Percentiles rank a stretch among this genome's conserved stretches.
Evolutionary conservation across 2,797 vertebrate genomes (phyloP).

Genomic region (Balearica regulorum): DNA sequence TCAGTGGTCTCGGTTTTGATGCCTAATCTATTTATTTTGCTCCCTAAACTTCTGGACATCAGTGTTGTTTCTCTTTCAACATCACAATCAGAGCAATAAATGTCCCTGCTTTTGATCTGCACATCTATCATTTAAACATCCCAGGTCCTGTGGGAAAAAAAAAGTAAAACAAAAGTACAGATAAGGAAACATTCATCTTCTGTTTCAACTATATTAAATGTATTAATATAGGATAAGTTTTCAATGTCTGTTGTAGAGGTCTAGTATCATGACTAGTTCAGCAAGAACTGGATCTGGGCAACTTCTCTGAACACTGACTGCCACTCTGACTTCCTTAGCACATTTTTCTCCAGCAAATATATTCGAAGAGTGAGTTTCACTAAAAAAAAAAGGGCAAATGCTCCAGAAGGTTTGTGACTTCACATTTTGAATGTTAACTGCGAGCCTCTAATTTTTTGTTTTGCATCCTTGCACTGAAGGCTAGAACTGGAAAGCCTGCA

Average conservation of each 20-base stretch:
- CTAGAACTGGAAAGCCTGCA: slow-evolving; percentile 18
- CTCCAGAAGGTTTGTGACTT: not conserved
- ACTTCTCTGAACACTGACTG: not conserved
- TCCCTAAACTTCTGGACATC: not conserved
- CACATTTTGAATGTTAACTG: slow-evolving; percentile 11
- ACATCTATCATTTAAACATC: not conserved
- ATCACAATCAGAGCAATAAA: not conserved
- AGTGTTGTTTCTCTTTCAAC: not conserved
- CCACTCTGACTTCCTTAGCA: not conserved
- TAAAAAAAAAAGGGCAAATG: not conserved
- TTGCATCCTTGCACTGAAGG: not conserved
- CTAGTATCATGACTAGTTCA: not conserved
- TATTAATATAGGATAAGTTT: not conserved
- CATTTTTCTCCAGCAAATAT: not conserved
- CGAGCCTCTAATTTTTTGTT: not conserved
- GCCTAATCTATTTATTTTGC: not conserved
- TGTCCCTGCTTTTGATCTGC: not conserved
- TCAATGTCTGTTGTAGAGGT: not conserved
- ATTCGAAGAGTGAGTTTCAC: not conserved
- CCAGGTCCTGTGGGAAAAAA: not conserved
- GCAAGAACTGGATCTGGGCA: not conserved
- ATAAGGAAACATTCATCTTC: not conserved
- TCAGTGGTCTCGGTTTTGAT: not conserved
- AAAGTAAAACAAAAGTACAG: not conserved
- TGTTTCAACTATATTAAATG: not conserved